Conservation (phyloP, 2,888 invertebrate species). For the Lottia scabra region DNA sequence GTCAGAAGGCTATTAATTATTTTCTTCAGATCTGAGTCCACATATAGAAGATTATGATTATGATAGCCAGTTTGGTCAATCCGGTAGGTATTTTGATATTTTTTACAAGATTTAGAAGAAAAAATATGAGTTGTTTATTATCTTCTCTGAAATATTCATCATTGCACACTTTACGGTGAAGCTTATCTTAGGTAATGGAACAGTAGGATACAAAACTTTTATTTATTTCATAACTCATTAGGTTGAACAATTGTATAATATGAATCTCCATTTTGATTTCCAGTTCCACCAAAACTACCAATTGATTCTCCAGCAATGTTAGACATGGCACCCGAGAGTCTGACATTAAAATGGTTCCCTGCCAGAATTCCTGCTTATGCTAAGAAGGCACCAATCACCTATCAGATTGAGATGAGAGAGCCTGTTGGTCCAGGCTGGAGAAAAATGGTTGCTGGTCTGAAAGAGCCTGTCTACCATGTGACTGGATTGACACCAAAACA, state of each 20-base stretch:
- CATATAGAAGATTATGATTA: not conserved
- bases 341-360: conserved; percentile 94
- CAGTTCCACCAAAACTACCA: conserved; percentile 44
- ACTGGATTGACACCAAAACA: conserved; percentile 83
- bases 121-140: too few relatives aligned
- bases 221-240: too few relatives aligned
- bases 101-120: too few relatives aligned
- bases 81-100: not conserved
- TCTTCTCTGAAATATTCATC: too few relatives aligned
- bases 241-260: too few relatives aligned
- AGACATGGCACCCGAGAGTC: conserved; percentile 88
- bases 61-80: not conserved
- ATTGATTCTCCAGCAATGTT: conserved; percentile 90
- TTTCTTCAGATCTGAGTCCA: not conserved
- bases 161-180: too few relatives aligned
- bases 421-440: conserved; percentile 45
- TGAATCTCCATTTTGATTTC: not conserved
- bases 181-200: too few relatives aligned
- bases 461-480: conserved; percentile 48
- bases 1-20: too few relatives aligned
- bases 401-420: conserved; percentile 80
- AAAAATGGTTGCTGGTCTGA: conserved; percentile 39
- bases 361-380: conserved; percentile 86
- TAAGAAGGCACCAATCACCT: conserved; percentile 85
- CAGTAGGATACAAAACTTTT: too few relatives aligned